These are phyloP conservation scores for mouse (Mus musculus) DNA, from an alignment of 2,113 vertebrate genomes.

Conservation along the genomic window GRCm39 chr8:46123501-46124000, in stretches of 20 bases:
- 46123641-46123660: too few species aligned
- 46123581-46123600: neutral
- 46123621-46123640: too few species aligned
- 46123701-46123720: too few species aligned
- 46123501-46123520: neutral
- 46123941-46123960: neutral
- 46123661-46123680: too few species aligned
- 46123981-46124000: neutral
- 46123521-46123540: too few species aligned
- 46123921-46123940: neutral
- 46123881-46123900: neutral
- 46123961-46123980: slow-evolving; percentile 17
- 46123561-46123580: neutral
- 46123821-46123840: neutral
- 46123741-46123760: neutral
- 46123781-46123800: slow-evolving; percentile 23
- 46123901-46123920: neutral
- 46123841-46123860: neutral
- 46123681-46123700: too few species aligned
- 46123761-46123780: neutral
- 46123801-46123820: neutral
- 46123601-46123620: neutral
- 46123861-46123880: neutral
- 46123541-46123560: neutral
- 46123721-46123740: too few species aligned